Evolutionary conservation across 2,797 vertebrate species (phyloP).

Genomic region (Podargus strigoides): DNA sequence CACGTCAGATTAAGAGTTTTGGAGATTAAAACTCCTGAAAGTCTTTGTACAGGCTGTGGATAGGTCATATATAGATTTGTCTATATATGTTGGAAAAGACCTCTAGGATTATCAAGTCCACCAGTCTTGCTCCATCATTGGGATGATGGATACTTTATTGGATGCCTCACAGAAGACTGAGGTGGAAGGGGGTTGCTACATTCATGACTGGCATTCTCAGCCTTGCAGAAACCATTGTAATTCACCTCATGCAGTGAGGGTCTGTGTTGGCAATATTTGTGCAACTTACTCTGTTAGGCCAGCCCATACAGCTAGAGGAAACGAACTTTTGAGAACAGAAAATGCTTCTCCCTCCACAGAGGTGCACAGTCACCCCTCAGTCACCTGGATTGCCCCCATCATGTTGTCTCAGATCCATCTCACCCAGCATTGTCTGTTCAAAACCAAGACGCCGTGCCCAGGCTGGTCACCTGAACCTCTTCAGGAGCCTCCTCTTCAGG

Average conservation of each 20-base stretch:
- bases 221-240: not conserved
- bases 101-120: no score
- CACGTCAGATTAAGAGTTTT: not conserved
- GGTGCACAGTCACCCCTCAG: not conserved
- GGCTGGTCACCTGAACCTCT: not conserved
- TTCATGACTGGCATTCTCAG: not conserved
- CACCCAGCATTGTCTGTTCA: not conserved
- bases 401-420: not conserved
- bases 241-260: not conserved
- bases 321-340: not conserved
- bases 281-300: not conserved
- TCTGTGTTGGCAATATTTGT: rapidly evolving
- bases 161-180: not conserved
- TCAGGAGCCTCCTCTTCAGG: not conserved
- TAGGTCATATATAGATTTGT: not conserved
- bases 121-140: not conserved
- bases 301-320: not conserved
- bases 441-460: not conserved
- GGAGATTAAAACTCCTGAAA: not conserved
- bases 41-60: not conserved
- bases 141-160: not conserved
- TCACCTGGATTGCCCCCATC: not conserved
- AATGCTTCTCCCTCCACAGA: not conserved
- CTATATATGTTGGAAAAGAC: no score
- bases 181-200: not conserved